Base-by-base conservation (phyloP, 92 coral and sea anemone genomes). In the Virgularia gustaviana region DNA sequence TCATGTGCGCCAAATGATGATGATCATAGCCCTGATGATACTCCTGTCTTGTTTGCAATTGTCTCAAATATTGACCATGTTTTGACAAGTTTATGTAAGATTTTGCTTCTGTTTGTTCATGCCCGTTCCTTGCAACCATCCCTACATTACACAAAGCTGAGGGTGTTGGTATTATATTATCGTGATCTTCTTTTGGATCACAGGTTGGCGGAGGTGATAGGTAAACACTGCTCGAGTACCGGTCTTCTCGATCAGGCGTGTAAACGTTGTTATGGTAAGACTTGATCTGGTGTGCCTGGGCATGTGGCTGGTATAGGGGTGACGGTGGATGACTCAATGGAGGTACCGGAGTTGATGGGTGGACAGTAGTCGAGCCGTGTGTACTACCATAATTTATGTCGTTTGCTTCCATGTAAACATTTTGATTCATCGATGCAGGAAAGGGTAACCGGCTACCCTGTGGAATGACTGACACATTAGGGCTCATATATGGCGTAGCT, bases 321-420 rank as follows among this genome's bases (percentile, higher is more conserved):
- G 75, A 68, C 19, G 75, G 75, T 6, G 75, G 75, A 7, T 68
- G 75, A 51, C 75, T 68, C 47, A 68, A 51, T 13, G 75, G 75
- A 0, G 75, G 75, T 27, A 68, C 75, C 5, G 75, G 75, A 51
- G 44, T 49, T 27, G 33, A 68, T 2, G 51, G 30, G 47, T 68
- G 51, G 18, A 58, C 16, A 18, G 61, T 45, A n/a, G 57, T 4
- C 0, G 33, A 23, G 7, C 35, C 58, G n/a, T n/a, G n/a, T n/a
- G n/a, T n/a, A n/a, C n/a, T n/a, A n/a, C n/a, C n/a, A n/a, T n/a
- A n/a, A n/a, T n/a, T n/a, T n/a, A n/a, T n/a, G n/a, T n/a, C n/a
- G n/a, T n/a, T n/a, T 9, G 57, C 57, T 15, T 49, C 60, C 58
- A 52, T 52, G 3, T 27, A 23, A 5, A 20, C 61, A 13, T 49